Percentiles rank a stretch among this genome's conserved stretches.
phyloP scores from a whole-genome alignment of 2,888 invertebrate species.

The Aricia artaxerxes region DNA sequence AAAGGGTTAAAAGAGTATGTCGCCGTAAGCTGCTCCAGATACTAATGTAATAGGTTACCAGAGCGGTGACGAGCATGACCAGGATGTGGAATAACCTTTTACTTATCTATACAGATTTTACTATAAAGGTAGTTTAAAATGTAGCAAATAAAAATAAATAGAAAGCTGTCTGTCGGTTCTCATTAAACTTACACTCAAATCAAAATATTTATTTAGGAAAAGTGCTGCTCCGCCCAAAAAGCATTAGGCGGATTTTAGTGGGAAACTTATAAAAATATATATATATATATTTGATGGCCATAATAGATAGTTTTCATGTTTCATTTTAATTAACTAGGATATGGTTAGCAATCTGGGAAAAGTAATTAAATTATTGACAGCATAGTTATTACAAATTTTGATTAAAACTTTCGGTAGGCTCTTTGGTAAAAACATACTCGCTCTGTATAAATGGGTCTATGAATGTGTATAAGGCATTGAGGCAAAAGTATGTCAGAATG shows the following conservation, averaged over 20 bases:
- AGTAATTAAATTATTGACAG: not conserved
- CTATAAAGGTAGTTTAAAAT: too few relatives aligned
- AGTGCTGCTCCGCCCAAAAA: not conserved
- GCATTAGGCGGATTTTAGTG: not conserved
- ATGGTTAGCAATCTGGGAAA: not conserved
- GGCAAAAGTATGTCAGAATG: not conserved
- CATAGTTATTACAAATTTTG: not conserved
- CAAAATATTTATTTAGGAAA: too few relatives aligned
- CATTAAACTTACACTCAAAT: too few relatives aligned
- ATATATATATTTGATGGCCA: not conserved
- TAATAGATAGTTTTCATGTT: not conserved
- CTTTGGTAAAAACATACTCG: not conserved
- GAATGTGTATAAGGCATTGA: not conserved
- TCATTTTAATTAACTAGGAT: not conserved
- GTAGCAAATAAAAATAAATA: too few relatives aligned
- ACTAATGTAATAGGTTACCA: slow-evolving; percentile 40
- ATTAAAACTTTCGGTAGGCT: not conserved
- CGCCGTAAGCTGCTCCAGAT: not conserved
- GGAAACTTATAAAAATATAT: not conserved
- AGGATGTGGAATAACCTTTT: slow-evolving; percentile 38
- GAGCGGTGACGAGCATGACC: slow-evolving; percentile 38
- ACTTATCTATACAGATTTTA: slow-evolving; percentile 5
- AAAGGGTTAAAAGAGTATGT: slow-evolving; percentile 25
- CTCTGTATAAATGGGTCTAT: not conserved
- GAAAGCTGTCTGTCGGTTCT: too few relatives aligned